A percentile compares a stretch with the other conserved stretches of the same genome.
Conservation (phyloP, 2,113 vertebrate genomes). For the Australoheros scitulus region DNA sequence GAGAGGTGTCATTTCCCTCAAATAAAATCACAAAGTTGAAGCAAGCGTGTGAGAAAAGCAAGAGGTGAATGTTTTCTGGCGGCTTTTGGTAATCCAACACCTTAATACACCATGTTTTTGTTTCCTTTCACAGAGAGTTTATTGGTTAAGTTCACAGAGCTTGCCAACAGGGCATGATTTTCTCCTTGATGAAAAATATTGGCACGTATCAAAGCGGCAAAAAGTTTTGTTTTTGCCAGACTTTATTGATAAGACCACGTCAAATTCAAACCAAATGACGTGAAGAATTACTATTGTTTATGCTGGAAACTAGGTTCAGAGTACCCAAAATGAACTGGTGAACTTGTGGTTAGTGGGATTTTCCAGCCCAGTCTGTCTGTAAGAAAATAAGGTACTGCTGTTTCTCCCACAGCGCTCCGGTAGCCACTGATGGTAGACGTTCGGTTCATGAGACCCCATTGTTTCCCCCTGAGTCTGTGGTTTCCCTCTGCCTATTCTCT, state of each 20-base stretch:
- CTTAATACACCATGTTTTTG: conserved; percentile 41
- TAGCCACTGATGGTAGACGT: conserved; percentile 30
- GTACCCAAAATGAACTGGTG: conserved; percentile 53
- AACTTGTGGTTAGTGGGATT: conserved; percentile 59
- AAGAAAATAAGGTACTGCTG: conserved; percentile 58
- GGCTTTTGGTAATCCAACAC: conserved; percentile 35
- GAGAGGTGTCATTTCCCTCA: not conserved
- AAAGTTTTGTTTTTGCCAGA: not conserved
- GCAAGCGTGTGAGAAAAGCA: conserved; percentile 24
- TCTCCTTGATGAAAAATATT: conserved; percentile 32
- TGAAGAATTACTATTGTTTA: conserved; percentile 46
- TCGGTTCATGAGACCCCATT: conserved; percentile 61
- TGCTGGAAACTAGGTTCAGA: conserved; percentile 14
- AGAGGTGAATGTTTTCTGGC: conserved; percentile 26
- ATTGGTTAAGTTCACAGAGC: conserved; percentile 20
- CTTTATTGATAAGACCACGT: conserved; percentile 45
- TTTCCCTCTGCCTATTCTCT: conserved; percentile 45
- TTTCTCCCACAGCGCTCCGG: conserved; percentile 62
- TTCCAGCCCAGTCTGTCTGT: conserved; percentile 51
- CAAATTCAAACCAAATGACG: conserved; percentile 35
- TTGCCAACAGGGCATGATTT: conserved; percentile 29
- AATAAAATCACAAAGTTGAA: conserved; percentile 16
- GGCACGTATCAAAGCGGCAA: not conserved
- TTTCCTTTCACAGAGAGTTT: conserved; percentile 42
- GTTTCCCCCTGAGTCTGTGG: conserved; percentile 67